phyloP scores from a whole-genome alignment of 2,888 invertebrate genomes.

The Scelioninae gen. 1 region DNA sequence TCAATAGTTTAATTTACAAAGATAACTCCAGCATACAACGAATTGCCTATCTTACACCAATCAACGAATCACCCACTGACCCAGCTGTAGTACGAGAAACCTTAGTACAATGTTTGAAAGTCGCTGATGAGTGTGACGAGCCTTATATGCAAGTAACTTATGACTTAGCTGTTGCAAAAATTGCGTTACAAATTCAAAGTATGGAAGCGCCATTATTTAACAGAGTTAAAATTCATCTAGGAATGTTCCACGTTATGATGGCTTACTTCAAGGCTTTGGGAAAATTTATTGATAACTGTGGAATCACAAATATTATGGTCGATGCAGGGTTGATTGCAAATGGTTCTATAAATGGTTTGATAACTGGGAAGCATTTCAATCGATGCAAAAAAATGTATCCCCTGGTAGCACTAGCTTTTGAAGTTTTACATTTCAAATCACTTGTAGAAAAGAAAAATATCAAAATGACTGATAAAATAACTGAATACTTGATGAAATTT shows the following conservation, averaged over 20 bases:
- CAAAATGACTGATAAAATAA: background rate
- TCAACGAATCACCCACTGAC: slow-evolving; percentile 76
- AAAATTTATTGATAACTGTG: slow-evolving; percentile 73
- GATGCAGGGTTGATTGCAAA: slow-evolving; percentile 58
- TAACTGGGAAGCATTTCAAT: slow-evolving; percentile 63
- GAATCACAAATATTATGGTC: slow-evolving; percentile 61
- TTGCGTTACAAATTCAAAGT: slow-evolving; percentile 74
- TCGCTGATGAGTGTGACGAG: slow-evolving; percentile 62
- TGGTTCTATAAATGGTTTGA: slow-evolving; percentile 66
- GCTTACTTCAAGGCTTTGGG: slow-evolving; percentile 76
- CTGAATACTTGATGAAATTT: too few relatives aligned
- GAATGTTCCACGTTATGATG: slow-evolving; percentile 77
- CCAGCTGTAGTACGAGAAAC: slow-evolving; percentile 71
- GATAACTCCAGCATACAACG: slow-evolving; percentile 49
- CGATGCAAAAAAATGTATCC: slow-evolving; percentile 57
- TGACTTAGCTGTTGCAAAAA: slow-evolving; percentile 75
- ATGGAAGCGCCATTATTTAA: slow-evolving; percentile 75
- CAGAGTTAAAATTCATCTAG: slow-evolving; percentile 80
- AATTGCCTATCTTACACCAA: slow-evolving; percentile 74
- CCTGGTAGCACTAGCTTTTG: background rate
- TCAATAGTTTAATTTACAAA: slow-evolving; percentile 69
- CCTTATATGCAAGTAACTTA: slow-evolving; percentile 73
- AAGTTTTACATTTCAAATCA: slow-evolving; percentile 10
- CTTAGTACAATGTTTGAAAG: slow-evolving; percentile 55
- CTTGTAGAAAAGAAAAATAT: background rate